These are phyloP conservation scores for Gavia stellata DNA, from an alignment of 2,113 vertebrate genomes.

Conservation along the genomic window DNA sequence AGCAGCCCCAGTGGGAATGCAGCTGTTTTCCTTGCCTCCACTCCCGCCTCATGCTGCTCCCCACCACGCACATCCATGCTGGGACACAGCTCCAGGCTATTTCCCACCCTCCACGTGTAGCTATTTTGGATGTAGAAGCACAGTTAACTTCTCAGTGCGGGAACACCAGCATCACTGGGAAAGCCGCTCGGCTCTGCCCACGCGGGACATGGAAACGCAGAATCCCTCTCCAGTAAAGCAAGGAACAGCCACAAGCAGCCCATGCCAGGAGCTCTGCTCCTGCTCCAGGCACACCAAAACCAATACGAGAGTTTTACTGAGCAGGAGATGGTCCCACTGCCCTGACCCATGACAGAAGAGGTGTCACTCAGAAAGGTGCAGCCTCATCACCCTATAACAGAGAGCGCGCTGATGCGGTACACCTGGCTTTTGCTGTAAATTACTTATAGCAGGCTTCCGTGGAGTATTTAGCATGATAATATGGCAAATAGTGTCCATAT, in stretches of 20 bases:
- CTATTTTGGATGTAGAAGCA: background rate
- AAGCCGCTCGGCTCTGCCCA: background rate
- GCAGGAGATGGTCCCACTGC: background rate
- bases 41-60: background rate
- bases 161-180: background rate
- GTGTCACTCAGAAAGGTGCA: background rate
- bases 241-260: background rate
- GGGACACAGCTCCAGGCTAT: background rate
- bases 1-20: background rate
- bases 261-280: background rate
- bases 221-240: background rate
- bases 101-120: background rate
- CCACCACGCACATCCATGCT: background rate
- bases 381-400: rapidly evolving
- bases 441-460: background rate
- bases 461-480: background rate
- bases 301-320: rapidly evolving
- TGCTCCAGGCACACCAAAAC: background rate
- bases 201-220: background rate
- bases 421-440: background rate
- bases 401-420: background rate
- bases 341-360: background rate
- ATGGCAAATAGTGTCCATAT: background rate
- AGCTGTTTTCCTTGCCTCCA: background rate
- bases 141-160: background rate